Evolutionary conservation across 2,113 vertebrate genomes (phyloP).

Genomic region (Psophia crepitans): DNA sequence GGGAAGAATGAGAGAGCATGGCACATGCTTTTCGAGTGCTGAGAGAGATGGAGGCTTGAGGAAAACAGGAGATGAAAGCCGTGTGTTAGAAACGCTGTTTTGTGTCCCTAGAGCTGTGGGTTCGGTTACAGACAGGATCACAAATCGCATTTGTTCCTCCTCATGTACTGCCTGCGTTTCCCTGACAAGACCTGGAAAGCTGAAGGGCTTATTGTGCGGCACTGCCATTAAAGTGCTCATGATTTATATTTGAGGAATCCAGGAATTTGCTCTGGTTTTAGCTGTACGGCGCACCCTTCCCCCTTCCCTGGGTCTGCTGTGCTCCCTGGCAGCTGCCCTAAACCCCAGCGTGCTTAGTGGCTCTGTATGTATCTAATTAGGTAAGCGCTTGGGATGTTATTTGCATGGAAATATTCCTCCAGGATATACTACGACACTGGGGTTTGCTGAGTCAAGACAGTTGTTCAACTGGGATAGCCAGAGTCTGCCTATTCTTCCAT

Average conservation of each 20-base stretch:
- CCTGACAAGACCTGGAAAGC: constrained; percentile 4
- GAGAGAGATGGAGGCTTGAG: background rate
- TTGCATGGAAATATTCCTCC: constrained; percentile 33
- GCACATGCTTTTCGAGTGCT: background rate
- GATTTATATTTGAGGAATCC: constrained; percentile 55
- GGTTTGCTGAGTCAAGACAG: constrained; percentile 37
- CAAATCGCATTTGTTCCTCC: background rate
- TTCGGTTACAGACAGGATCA: background rate
- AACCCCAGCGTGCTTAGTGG: constrained; percentile 1
- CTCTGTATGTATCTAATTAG: constrained; percentile 40
- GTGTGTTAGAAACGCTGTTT: fast-evolving
- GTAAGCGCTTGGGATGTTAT: background rate
- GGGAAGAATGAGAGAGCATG: background rate
- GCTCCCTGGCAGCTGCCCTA: constrained; percentile 44
- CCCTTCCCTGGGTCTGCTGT: constrained; percentile 6
- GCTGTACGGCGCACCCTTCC: background rate
- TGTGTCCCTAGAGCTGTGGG: background rate
- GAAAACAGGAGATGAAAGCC: background rate
- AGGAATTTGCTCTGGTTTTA: constrained; percentile 37
- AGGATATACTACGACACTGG: background rate
- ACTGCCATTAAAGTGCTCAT: background rate
- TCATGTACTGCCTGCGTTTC: background rate
- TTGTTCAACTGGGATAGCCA: background rate
- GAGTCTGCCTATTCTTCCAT: background rate
- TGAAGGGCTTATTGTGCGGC: background rate